Evolutionary conservation across 2,888 invertebrate species (phyloP).

Genomic region (Synergus gifuensis): DNA sequence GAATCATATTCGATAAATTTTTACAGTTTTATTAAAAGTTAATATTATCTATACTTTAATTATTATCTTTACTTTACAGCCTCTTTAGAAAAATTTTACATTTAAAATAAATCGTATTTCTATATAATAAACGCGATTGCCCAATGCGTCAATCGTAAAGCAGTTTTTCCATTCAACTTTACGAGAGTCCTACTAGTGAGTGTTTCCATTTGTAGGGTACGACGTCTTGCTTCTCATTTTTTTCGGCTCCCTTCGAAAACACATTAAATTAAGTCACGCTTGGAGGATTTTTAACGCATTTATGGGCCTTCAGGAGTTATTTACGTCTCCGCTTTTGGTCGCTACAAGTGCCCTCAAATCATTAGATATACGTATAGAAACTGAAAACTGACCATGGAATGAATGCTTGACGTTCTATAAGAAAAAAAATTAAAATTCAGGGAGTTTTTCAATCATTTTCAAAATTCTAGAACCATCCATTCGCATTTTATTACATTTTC

Average conservation of each 20-base stretch:
- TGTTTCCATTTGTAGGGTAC: conserved; percentile 33
- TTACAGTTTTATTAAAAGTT: neutral
- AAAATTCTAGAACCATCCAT: neutral
- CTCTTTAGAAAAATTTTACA: neutral
- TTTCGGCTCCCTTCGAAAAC: conserved; percentile 64
- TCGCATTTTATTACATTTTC: neutral
- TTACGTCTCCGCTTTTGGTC: conserved; percentile 64
- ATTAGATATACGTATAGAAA: conserved; percentile 14
- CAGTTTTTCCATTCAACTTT: conserved; percentile 10
- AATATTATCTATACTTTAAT: neutral
- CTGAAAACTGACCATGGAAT: neutral
- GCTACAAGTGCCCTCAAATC: conserved; percentile 20
- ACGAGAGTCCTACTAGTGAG: neutral
- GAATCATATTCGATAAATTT: neutral
- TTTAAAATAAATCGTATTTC: neutral
- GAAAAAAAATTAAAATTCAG: neutral
- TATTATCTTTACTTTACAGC: neutral
- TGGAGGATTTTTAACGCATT: conserved; percentile 73
- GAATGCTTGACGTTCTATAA: neutral
- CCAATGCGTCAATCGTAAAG: neutral
- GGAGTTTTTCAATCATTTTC: neutral
- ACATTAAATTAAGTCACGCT: conserved; percentile 71
- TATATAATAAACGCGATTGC: neutral
- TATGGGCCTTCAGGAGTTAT: conserved; percentile 72
- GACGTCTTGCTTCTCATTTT: conserved; percentile 63